Evolutionary conservation across 2,888 invertebrate species (phyloP).

Genomic region (Polydrusus pterygomalis): DNA sequence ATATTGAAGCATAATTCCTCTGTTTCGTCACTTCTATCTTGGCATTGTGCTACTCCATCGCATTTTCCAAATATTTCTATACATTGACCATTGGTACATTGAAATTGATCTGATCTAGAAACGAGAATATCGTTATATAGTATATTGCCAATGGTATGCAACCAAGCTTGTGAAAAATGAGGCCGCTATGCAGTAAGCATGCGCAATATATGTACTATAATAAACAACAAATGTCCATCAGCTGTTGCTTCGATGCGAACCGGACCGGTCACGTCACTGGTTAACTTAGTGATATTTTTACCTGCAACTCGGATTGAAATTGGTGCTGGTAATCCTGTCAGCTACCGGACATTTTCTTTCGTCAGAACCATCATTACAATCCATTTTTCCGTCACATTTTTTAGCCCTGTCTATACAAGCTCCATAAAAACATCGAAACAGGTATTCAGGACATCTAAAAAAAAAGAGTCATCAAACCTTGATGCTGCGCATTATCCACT

Average conservation of each 20-base stretch:
- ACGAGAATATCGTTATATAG: too few species aligned
- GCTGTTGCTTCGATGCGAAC: too few species aligned
- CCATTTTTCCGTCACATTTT: constrained; percentile 73
- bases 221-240: too few species aligned
- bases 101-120: constrained; percentile 60
- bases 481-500: too few species aligned
- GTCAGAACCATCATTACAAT: constrained; percentile 75
- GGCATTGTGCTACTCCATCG: constrained; percentile 63
- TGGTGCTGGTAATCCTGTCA: constrained; percentile 38
- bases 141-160: too few species aligned
- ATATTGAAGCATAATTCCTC: constrained; percentile 59
- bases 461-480: too few species aligned
- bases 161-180: too few species aligned
- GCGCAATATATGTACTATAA: too few species aligned
- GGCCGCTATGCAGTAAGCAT: too few species aligned
- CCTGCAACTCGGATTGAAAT: too few species aligned
- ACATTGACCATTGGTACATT: constrained; percentile 61
- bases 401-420: constrained; percentile 70
- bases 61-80: constrained; percentile 61
- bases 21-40: constrained; percentile 65
- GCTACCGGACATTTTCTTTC: constrained; percentile 63
- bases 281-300: not conserved
- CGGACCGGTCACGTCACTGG: too few species aligned
- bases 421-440: constrained; percentile 66
- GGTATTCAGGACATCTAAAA: constrained; percentile 70